Evolutionary conservation across 2,797 vertebrate genomes (phyloP).

Genomic region (Arnoldichthys spilopterus): DNA sequence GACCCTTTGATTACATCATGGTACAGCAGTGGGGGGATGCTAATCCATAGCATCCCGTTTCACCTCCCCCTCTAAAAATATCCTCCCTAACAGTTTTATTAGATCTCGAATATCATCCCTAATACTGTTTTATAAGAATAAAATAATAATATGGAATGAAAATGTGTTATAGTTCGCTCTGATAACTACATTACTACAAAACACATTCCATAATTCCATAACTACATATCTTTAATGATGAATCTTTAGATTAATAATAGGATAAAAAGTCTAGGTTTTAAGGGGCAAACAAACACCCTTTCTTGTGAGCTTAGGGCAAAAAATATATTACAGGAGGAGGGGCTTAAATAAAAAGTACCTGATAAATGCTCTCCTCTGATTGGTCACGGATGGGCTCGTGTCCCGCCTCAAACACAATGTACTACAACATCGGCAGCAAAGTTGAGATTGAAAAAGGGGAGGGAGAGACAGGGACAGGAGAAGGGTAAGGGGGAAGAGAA

Average conservation of each 20-base stretch:
- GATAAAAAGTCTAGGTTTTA: not conserved
- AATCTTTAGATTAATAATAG: too few relatives aligned
- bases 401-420: conserved; percentile 99
- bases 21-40: too few relatives aligned
- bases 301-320: conserved; percentile 34
- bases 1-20: too few relatives aligned
- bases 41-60: too few relatives aligned
- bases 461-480: conserved; percentile 73
- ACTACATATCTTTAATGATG: too few relatives aligned
- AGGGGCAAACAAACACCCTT: not conserved
- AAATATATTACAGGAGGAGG: conserved; percentile 62
- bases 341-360: conserved; percentile 85
- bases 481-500: conserved; percentile 73
- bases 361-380: conserved; percentile 99
- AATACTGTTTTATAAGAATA: not conserved
- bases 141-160: not conserved
- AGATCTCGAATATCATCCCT: not conserved
- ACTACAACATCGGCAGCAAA: conserved; percentile 90
- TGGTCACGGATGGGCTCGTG: conserved; percentile 99
- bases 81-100: not conserved
- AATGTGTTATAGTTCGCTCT: not conserved
- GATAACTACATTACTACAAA: not conserved
- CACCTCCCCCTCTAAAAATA: too few relatives aligned
- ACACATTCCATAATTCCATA: too few relatives aligned
- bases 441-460: conserved; percentile 54